Evolutionary conservation across 2,888 invertebrate genomes (phyloP).

Genomic region (Callosobruchus maculatus): DNA sequence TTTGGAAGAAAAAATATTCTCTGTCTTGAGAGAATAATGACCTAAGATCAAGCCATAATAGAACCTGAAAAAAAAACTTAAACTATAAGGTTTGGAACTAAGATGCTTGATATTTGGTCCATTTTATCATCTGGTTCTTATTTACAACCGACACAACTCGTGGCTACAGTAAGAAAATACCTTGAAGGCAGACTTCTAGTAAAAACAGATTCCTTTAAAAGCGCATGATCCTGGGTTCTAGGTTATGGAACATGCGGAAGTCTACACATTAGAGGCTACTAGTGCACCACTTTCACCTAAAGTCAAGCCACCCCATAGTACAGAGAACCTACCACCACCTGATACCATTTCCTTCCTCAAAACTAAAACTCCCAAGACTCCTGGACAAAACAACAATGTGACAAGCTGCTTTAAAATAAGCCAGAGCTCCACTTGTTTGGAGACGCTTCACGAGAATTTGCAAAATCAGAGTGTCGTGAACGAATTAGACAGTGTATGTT

Average conservation of each 20-base stretch:
- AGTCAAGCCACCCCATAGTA: slow-evolving; percentile 40
- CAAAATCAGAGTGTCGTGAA: slow-evolving; percentile 32
- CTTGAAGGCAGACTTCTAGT: not conserved
- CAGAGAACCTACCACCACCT: slow-evolving; percentile 19
- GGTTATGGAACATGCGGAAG: slow-evolving; percentile 67
- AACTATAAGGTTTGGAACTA: too few relatives aligned
- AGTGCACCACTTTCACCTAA: slow-evolving; percentile 55
- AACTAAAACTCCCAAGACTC: not conserved
- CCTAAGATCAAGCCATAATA: too few relatives aligned
- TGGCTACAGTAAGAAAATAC: not conserved
- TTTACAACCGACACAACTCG: too few relatives aligned
- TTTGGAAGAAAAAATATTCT: too few relatives aligned
- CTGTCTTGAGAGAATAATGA: too few relatives aligned
- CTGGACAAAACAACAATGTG: not conserved
- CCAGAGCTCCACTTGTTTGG: slow-evolving; percentile 25
- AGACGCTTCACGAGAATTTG: slow-evolving; percentile 40
- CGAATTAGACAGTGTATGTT: slow-evolving; percentile 28
- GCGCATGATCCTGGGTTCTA: slow-evolving; percentile 50
- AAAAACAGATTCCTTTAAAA: not conserved
- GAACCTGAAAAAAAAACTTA: too few relatives aligned
- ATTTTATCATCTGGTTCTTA: too few relatives aligned
- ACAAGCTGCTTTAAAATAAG: slow-evolving; percentile 15
- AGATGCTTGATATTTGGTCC: too few relatives aligned
- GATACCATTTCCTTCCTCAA: slow-evolving; percentile 15
- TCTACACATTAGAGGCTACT: slow-evolving; percentile 64